phyloP scores from a whole-genome alignment of 1,140 invertebrate species.

The Maconellicoccus hirsutus region DNA sequence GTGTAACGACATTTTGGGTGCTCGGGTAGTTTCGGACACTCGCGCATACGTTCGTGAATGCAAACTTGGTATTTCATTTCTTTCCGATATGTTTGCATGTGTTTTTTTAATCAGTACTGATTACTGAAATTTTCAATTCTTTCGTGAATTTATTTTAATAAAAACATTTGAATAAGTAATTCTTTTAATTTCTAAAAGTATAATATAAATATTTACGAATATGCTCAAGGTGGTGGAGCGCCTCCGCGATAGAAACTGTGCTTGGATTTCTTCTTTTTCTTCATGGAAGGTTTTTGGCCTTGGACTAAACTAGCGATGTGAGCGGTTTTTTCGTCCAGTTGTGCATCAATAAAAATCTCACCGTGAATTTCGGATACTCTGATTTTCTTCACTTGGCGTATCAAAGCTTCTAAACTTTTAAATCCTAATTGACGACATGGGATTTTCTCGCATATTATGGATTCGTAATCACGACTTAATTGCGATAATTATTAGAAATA shows the following conservation, averaged over 20 bases:
- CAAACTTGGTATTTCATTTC: too few relatives aligned
- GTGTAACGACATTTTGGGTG: too few relatives aligned
- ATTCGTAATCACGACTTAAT: neutral
- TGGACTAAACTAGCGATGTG: neutral
- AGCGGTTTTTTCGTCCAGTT: neutral
- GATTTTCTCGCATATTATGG: neutral
- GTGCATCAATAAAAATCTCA: neutral
- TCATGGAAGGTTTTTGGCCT: neutral
- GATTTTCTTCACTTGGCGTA: neutral
- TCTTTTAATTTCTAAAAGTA: too few relatives aligned
- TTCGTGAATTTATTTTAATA: too few relatives aligned
- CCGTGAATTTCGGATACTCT: neutral
- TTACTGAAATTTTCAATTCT: too few relatives aligned
- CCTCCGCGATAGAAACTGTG: neutral
- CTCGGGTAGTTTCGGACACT: too few relatives aligned
- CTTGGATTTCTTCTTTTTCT: neutral
- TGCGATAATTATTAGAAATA: too few relatives aligned
- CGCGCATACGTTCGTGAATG: too few relatives aligned
- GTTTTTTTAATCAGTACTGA: too few relatives aligned
- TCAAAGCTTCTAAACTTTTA: neutral
- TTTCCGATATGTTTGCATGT: too few relatives aligned
- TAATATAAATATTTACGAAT: too few relatives aligned
- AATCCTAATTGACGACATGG: neutral
- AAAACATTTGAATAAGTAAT: too few relatives aligned
- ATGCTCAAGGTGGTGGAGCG: neutral